Conservation (phyloP, 1,140 invertebrate genomes). For the Thaumetopoea pityocampa region DNA sequence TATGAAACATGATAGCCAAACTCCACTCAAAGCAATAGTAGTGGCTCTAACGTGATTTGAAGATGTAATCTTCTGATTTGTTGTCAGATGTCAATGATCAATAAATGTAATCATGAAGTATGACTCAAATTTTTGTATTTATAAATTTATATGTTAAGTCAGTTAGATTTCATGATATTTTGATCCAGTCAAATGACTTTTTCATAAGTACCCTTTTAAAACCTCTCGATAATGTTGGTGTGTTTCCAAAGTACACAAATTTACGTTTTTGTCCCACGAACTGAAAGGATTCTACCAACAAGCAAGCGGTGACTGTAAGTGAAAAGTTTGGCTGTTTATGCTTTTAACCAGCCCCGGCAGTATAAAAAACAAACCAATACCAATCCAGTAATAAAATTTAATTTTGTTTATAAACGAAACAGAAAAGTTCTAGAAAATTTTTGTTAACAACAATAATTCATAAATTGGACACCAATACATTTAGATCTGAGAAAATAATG, state of each 20-base stretch:
- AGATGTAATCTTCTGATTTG: too few relatives aligned
- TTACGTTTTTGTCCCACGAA: constrained; percentile 25
- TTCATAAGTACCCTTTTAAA: constrained; percentile 3
- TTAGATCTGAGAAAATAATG: not conserved
- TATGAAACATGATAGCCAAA: too few relatives aligned
- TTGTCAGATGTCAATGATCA: too few relatives aligned
- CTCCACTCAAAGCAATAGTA: too few relatives aligned
- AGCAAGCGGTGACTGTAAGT: constrained; percentile 38
- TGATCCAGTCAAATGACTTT: constrained; percentile 1
- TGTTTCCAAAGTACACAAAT: constrained; percentile 21
- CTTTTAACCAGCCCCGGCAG: constrained; percentile 28
- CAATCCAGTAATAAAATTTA: too few relatives aligned
- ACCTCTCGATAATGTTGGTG: constrained; percentile 9
- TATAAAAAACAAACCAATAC: constrained; percentile 33
- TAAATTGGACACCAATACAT: constrained; percentile 8
- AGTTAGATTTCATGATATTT: not conserved
- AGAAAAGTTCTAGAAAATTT: constrained; percentile 23
- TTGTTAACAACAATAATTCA: constrained; percentile 6
- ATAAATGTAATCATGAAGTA: too few relatives aligned
- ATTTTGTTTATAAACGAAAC: constrained; percentile 30
- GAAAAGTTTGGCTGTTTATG: constrained; percentile 49
- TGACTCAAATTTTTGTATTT: too few relatives aligned
- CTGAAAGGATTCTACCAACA: constrained; percentile 22
- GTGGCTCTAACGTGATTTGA: too few relatives aligned
- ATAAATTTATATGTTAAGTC: too few relatives aligned